Conservation (phyloP, 2,888 invertebrate species). For the Lithosia quadra region DNA sequence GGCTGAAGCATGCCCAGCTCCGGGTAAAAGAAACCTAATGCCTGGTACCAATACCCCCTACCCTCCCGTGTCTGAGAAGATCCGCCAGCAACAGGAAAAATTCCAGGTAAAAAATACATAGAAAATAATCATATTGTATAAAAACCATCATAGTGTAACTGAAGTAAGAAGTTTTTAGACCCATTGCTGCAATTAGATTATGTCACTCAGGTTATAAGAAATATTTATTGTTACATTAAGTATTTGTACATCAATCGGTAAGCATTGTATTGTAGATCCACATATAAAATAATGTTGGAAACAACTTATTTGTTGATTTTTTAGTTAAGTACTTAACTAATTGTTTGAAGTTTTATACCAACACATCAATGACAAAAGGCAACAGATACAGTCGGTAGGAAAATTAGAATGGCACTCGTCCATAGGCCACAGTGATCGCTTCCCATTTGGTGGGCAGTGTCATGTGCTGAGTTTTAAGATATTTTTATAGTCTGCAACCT, state of each 20-base stretch:
- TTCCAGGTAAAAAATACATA: constrained; percentile 77
- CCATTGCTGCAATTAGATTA: not conserved
- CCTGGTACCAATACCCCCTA: constrained; percentile 81
- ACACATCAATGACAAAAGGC: no score
- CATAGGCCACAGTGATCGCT: no score
- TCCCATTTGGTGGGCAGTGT: no score
- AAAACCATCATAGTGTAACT: not conserved
- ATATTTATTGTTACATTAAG: not conserved
- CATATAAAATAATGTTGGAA: not conserved
- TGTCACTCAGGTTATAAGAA: not conserved
- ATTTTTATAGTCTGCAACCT: no score
- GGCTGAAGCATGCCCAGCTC: constrained; percentile 69
- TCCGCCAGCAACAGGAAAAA: constrained; percentile 70
- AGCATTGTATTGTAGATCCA: not conserved
- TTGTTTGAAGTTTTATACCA: not conserved
- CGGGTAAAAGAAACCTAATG: constrained; percentile 66
- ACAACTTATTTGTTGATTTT: not conserved
- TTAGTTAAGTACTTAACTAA: not conserved
- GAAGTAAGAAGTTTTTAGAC: not conserved
- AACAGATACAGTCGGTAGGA: no score
- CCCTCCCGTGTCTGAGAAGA: constrained; percentile 68
- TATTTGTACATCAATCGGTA: not conserved
- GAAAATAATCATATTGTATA: not conserved
- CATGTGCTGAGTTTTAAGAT: no score
- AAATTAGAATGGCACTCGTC: no score